phyloP scores from a whole-genome alignment of 1,140 invertebrate genomes.

The Meloidogyne exigua region DNA sequence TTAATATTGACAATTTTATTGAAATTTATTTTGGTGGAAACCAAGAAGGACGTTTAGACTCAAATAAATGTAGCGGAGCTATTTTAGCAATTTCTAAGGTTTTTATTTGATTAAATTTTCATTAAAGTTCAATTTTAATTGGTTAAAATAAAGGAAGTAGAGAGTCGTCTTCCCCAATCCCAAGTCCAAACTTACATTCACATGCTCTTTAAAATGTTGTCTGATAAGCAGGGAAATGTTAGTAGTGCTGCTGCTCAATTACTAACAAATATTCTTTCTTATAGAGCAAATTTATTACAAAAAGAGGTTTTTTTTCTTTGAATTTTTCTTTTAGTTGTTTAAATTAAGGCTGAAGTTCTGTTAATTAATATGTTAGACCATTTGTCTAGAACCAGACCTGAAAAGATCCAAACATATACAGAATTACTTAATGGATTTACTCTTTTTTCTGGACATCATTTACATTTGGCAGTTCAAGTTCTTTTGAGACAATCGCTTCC shows the following conservation, averaged over 20 bases:
- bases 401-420: slow-evolving; percentile 54
- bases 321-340: slow-evolving; percentile 23
- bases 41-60: slow-evolving; percentile 56
- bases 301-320: slow-evolving; percentile 47
- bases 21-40: slow-evolving; percentile 41
- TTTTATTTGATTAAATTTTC: slow-evolving; percentile 10
- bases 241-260: slow-evolving; percentile 56
- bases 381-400: slow-evolving; percentile 47
- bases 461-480: slow-evolving; percentile 53
- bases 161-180: slow-evolving; percentile 52
- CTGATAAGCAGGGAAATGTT: slow-evolving; percentile 58
- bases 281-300: slow-evolving; percentile 51
- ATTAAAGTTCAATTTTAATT: no score
- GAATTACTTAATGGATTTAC: slow-evolving; percentile 56
- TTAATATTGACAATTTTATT: slow-evolving; percentile 47
- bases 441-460: slow-evolving; percentile 57
- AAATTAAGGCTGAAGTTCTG: slow-evolving; percentile 52
- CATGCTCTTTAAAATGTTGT: slow-evolving; percentile 61
- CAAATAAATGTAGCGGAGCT: slow-evolving; percentile 32
- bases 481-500: slow-evolving; percentile 57
- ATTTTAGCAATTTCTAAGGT: slow-evolving; percentile 53
- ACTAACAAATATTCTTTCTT: slow-evolving; percentile 46
- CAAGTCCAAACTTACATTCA: slow-evolving; percentile 61
- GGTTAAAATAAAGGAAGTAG: slow-evolving; percentile 50
- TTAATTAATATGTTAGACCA: slow-evolving; percentile 54